Evolutionary conservation across 2,888 invertebrate species (phyloP).

Genomic region (Lysandra bellargus): DNA sequence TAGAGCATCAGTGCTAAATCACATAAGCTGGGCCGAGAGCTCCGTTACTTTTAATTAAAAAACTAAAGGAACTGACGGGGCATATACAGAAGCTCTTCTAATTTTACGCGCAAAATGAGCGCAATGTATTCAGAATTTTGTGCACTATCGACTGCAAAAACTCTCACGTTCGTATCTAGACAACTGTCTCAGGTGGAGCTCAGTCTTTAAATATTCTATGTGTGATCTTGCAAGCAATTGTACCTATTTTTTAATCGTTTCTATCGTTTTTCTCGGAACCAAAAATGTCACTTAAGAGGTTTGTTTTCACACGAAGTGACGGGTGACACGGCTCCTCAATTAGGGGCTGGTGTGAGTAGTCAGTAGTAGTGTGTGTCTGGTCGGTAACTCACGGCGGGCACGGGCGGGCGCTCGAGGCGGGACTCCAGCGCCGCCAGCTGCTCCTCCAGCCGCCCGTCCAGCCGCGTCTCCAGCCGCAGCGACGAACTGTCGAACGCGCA

Average conservation of each 20-base stretch:
- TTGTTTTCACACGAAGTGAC: too few species aligned
- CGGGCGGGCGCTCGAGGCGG: constrained; percentile 85
- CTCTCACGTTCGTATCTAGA: too few species aligned
- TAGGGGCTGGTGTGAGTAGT: constrained; percentile 38
- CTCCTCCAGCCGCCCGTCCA: constrained; percentile 90
- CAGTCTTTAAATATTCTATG: too few species aligned
- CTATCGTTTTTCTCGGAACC: too few species aligned
- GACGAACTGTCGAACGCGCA: constrained; percentile 86
- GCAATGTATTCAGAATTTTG: neutral
- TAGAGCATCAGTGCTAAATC: neutral
- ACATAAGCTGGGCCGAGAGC: neutral
- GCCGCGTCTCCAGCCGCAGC: constrained; percentile 87
- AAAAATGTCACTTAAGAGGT: too few species aligned
- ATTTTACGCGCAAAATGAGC: neutral
- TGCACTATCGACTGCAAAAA: too few species aligned
- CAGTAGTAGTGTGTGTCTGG: constrained; percentile 57
- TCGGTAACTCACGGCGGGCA: constrained; percentile 80
- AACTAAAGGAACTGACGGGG: neutral
- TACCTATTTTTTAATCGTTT: too few species aligned
- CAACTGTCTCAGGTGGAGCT: too few species aligned
- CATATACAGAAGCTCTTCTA: neutral
- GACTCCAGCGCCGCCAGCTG: constrained; percentile 91
- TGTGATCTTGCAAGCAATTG: too few species aligned
- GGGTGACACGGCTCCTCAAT: too few species aligned
- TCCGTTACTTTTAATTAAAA: neutral